phyloP scores from a whole-genome alignment of 2,797 vertebrate species.

The Hafferia zeledoni region DNA sequence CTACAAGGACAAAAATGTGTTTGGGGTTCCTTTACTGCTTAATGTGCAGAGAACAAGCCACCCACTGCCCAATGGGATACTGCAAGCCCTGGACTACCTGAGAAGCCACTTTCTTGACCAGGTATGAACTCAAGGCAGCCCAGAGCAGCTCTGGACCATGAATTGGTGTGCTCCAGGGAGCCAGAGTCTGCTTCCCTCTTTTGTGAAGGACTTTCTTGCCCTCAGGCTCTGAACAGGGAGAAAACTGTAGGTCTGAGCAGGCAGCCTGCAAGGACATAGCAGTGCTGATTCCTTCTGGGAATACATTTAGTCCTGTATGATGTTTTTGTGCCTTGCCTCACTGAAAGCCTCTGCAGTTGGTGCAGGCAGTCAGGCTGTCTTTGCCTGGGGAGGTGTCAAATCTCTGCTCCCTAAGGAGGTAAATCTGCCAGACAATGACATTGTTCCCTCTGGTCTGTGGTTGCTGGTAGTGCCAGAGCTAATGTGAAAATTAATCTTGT shows the following conservation, averaged over 20 bases:
- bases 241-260: background rate
- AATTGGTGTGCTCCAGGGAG: background rate
- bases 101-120: slow-evolving; percentile 85
- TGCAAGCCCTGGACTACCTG: slow-evolving; percentile 85
- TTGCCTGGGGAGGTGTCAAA: background rate
- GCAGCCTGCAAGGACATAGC: background rate
- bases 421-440: fast-evolving
- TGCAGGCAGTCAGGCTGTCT: background rate
- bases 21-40: slow-evolving; percentile 85
- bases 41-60: slow-evolving; percentile 81
- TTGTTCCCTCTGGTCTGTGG: background rate
- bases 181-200: background rate
- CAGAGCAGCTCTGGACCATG: background rate
- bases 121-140: slow-evolving; percentile 66
- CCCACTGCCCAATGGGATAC: slow-evolving; percentile 84
- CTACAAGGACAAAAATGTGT: slow-evolving; percentile 83
- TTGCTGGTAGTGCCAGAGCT: background rate
- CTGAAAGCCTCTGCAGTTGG: background rate
- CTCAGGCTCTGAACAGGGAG: background rate
- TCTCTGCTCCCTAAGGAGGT: background rate
- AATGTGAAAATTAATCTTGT: background rate
- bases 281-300: background rate
- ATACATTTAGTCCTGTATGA: background rate
- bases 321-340: background rate
- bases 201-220: background rate